Percentiles rank a stretch among this genome's conserved stretches.
These are phyloP conservation scores for Paramormyrops hopkinsi DNA, from an alignment of 2,797 vertebrate genomes.

Conservation along the genomic window DNA sequence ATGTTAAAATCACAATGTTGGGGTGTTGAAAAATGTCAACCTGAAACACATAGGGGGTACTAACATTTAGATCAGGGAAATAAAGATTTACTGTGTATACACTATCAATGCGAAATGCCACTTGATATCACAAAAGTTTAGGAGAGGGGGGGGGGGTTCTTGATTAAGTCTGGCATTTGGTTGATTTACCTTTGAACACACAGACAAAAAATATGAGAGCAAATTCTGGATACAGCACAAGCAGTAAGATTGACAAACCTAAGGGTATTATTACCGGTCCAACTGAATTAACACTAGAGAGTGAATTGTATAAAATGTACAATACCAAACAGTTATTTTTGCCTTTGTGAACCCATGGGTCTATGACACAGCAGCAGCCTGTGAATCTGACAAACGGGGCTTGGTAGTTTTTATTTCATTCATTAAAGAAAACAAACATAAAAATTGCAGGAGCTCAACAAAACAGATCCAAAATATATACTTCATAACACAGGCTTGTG, in stretches of 20 bases:
- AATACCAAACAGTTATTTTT: not conserved
- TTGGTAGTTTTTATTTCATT: conserved; percentile 8
- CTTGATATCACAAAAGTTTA: not conserved
- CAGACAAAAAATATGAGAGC: not conserved
- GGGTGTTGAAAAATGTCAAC: not conserved
- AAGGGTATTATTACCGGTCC: not conserved
- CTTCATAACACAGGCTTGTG: not conserved
- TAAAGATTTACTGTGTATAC: not conserved
- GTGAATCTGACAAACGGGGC: not conserved
- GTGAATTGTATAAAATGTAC: not conserved
- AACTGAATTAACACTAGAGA: not conserved
- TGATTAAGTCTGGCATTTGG: not conserved
- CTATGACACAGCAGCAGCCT: conserved; percentile 3
- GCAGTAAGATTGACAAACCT: not conserved
- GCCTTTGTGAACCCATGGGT: not conserved
- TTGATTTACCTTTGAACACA: not conserved
- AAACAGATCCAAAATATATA: conserved; percentile 9
- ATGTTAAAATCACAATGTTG: not conserved
- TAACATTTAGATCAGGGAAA: not conserved
- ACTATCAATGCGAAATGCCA: not conserved
- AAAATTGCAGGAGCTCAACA: not conserved
- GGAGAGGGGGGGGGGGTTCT: not conserved
- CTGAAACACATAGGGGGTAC: not conserved
- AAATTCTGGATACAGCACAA: not conserved
- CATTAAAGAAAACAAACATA: conserved; percentile 14